Evolutionary conservation across 1,140 invertebrate genomes (phyloP).

Genomic region (Phthorimaea operculella): DNA sequence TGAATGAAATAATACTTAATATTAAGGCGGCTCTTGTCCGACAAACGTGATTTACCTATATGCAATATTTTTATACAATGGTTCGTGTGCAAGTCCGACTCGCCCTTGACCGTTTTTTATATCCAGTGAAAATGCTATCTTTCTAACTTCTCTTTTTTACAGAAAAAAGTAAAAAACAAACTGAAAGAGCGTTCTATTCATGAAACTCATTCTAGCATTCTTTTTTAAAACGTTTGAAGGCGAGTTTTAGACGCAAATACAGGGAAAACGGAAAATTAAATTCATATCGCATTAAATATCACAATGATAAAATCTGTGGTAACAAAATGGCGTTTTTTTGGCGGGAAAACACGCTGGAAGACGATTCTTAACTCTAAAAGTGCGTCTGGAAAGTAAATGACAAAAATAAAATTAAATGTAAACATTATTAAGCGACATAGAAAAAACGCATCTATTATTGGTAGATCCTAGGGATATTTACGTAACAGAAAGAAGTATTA

Average conservation of each 20-base stretch:
- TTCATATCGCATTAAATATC: background rate
- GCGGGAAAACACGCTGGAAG: background rate
- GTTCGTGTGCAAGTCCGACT: too few relatives aligned
- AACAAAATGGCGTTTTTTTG: background rate
- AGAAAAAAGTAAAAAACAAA: background rate
- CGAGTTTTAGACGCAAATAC: background rate
- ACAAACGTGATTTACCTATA: too few relatives aligned
- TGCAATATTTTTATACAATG: too few relatives aligned
- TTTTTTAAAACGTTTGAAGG: background rate
- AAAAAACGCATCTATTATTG: too few relatives aligned
- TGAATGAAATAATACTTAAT: too few relatives aligned
- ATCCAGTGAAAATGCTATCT: too few relatives aligned
- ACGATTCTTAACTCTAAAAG: background rate
- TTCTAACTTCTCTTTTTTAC: background rate
- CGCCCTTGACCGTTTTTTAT: too few relatives aligned
- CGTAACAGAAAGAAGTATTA: too few relatives aligned
- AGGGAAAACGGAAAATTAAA: background rate
- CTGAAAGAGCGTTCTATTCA: background rate
- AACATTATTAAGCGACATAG: too few relatives aligned
- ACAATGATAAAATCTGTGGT: background rate
- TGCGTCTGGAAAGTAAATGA: background rate
- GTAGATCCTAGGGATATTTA: too few relatives aligned
- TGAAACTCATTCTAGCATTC: background rate
- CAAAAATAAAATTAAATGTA: constrained; percentile 2
- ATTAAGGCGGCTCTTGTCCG: too few relatives aligned